phyloP scores from a whole-genome alignment of 2,797 vertebrate species.

The Urocyon cinereoargenteus region DNA sequence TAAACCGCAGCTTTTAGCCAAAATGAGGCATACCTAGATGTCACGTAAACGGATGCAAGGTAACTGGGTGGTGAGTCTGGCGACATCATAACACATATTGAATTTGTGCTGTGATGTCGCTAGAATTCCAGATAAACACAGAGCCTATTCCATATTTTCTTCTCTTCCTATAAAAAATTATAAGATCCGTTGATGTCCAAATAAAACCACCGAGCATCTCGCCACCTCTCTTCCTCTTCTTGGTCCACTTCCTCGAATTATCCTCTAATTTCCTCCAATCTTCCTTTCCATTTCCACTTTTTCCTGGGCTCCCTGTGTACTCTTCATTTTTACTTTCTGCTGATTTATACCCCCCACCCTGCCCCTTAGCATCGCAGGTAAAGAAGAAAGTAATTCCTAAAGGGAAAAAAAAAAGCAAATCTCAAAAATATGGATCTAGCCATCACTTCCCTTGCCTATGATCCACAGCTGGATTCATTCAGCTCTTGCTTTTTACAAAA shows the following conservation, averaged over 20 bases:
- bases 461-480: conserved; percentile 79
- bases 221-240: not conserved
- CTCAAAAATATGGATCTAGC: conserved; percentile 67
- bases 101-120: conserved; percentile 82
- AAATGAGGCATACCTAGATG: conserved; percentile 83
- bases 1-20: conserved; percentile 86
- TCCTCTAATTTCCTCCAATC: not conserved
- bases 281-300: conserved; percentile 36
- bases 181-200: conserved; percentile 71
- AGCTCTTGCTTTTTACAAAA: conserved; percentile 82
- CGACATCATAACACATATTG: conserved; percentile 81
- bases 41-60: conserved; percentile 81
- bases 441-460: conserved; percentile 81
- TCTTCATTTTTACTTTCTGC: not conserved
- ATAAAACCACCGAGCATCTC: conserved; percentile 68
- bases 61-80: conserved; percentile 80
- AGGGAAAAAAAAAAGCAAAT: conserved; percentile 63
- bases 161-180: conserved; percentile 40
- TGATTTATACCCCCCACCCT: not conserved
- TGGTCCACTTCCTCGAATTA: conserved; percentile 50
- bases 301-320: conserved; percentile 45
- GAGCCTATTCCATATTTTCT: conserved; percentile 75
- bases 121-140: conserved; percentile 73
- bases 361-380: conserved; percentile 74
- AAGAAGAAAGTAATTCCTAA: conserved; percentile 84